Percentiles rank a stretch among this genome's conserved stretches.
Evolutionary conservation across 2,888 invertebrate genomes (phyloP).

Genomic region (Chironomus riparius): DNA sequence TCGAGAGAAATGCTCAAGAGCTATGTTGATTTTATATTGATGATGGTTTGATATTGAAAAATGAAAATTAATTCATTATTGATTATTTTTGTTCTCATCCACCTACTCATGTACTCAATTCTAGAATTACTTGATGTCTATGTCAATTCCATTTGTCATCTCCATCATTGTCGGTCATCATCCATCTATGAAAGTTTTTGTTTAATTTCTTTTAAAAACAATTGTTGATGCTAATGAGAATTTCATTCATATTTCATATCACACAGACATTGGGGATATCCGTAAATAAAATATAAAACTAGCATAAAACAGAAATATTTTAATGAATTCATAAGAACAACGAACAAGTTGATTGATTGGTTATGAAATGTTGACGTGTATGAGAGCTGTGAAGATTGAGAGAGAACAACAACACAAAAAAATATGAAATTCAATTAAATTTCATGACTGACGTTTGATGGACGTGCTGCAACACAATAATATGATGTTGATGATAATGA

Average conservation of each 20-base stretch:
- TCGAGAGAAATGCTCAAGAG: neutral
- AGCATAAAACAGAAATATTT: neutral
- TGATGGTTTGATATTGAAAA: neutral
- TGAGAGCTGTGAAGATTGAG: neutral
- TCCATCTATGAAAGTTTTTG: neutral
- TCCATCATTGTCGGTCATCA: too few relatives aligned
- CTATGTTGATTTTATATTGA: neutral
- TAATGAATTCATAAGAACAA: constrained; percentile 4
- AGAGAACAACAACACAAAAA: neutral
- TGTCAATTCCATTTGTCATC: neutral
- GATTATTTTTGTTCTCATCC: neutral
- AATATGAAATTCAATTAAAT: constrained; percentile 20
- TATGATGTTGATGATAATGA: too few relatives aligned
- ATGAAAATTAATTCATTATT: constrained; percentile 1
- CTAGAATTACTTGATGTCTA: neutral
- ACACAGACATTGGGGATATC: neutral
- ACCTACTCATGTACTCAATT: neutral
- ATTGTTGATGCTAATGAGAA: neutral
- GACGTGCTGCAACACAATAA: neutral
- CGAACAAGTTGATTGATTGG: constrained; percentile 11
- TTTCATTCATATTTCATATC: neutral
- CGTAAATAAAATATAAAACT: neutral
- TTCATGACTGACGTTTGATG: constrained; percentile 17
- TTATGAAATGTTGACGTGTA: constrained; percentile 13
- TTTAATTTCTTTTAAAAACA: neutral